Evolutionary conservation across 2,888 invertebrate genomes (phyloP), one percentile per base, ranked within the genome.

Genomic region (Noctua comes): DNA sequence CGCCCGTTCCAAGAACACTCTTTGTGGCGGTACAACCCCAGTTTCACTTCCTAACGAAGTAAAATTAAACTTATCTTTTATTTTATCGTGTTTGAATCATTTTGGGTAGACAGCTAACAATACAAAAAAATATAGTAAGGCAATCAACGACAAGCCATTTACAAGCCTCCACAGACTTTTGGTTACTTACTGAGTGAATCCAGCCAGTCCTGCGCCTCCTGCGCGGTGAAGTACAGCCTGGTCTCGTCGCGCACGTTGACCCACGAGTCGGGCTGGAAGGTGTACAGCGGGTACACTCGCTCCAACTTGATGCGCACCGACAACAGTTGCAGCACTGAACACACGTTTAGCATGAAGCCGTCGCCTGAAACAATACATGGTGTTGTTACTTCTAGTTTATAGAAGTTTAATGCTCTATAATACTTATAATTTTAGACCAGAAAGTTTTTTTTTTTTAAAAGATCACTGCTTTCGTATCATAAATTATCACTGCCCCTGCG

Each of bases 301-400:
- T 99, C 98, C 84, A 99, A 94, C 94, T 98, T 98, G 76, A 99
- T 98, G 95, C 99, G 99, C 24, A 98, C 97, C 0, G 99, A 98
- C 40, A 99, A 97, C 94, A 98, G 98, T 93, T 99, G 99, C 87
- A 99, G 96, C 36, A 99, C 98, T 73, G 98, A 98, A 90, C 99
- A 97, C 31, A 99, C 95, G 97, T 99, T 99, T 89, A 99, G 97
- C 98, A 99, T 99, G 94, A 99, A 99, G 1, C 99, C 99, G 94
- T 99, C 99, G 10, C 99, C 98, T 97, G 93, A n/a, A 88, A 79
- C 21, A 71, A 72, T 16, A 21, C 27, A 46, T 24, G 16, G 27
- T 16, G 13, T n/a, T 2, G 21, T 73, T 82, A 80, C 2, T 73
- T 64, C 8, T 36, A 40, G 7, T 68, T 59, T 77, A 31, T 11